These are phyloP conservation scores for Pseudorasbora parva DNA, from an alignment of 2,113 vertebrate species.

Conservation along the genomic window DNA sequence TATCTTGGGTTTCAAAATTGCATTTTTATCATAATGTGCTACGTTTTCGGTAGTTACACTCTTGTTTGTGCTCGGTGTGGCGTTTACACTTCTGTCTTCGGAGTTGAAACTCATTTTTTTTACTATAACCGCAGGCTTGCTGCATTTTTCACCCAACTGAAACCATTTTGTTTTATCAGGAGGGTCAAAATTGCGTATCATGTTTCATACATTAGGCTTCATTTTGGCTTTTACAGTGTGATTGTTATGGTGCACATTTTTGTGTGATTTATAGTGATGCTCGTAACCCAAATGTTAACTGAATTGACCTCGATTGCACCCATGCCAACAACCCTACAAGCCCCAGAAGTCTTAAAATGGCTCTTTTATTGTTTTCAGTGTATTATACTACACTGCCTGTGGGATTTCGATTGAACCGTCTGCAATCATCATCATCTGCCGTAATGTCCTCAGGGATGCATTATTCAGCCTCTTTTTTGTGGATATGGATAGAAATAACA, in stretches of 20 bases:
- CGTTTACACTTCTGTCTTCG: constrained; percentile 18
- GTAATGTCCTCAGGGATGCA: constrained; percentile 26
- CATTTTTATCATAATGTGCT: constrained; percentile 22
- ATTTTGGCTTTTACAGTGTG: background rate
- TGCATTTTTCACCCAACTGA: background rate
- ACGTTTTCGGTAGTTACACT: constrained; percentile 53
- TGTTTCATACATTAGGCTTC: constrained; percentile 4
- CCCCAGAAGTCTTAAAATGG: background rate
- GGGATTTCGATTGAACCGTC: constrained; percentile 31
- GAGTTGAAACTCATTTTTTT: background rate
- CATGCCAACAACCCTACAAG: background rate
- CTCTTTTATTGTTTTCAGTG: constrained; percentile 6
- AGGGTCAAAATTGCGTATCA: background rate
- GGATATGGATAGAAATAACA: constrained; percentile 9
- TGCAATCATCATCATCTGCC: background rate
- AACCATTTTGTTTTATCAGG: background rate
- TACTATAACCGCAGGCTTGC: background rate
- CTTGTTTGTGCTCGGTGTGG: background rate
- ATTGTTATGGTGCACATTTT: background rate
- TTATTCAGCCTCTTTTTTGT: constrained; percentile 12
- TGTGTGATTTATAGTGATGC: background rate
- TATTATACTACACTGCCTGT: background rate
- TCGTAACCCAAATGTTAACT: constrained; percentile 5
- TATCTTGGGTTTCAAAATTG: constrained; percentile 19
- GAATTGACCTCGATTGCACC: background rate